These are phyloP conservation scores for Misgurnus anguillicaudatus DNA, from an alignment of 2,113 vertebrate species.

Conservation along the genomic window DNA sequence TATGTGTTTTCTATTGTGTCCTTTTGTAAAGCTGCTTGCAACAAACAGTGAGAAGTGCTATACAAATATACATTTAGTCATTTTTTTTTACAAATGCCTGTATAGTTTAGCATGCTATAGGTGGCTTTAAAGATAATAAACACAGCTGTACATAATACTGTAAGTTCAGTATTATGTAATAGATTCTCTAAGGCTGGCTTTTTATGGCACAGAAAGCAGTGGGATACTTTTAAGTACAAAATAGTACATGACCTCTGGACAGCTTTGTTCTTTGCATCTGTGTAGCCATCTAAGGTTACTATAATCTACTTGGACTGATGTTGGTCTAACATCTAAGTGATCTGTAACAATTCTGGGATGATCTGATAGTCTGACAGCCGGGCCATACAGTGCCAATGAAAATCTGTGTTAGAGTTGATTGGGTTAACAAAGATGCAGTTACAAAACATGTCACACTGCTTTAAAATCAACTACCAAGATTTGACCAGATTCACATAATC, in stretches of 20 bases:
- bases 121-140: too few relatives aligned
- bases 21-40: too few relatives aligned
- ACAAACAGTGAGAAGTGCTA: too few relatives aligned
- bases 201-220: not conserved
- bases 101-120: too few relatives aligned
- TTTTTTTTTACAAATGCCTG: too few relatives aligned
- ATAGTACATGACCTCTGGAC: conserved; percentile 8
- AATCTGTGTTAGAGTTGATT: not conserved
- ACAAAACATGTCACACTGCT: conserved; percentile 6
- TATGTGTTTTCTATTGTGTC: too few relatives aligned
- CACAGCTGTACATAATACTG: not conserved
- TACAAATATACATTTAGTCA: too few relatives aligned
- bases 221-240: not conserved
- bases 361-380: not conserved
- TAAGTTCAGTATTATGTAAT: conserved; percentile 18
- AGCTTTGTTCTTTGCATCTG: not conserved
- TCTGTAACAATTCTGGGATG: not conserved
- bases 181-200: not conserved
- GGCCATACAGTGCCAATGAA: not conserved
- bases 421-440: not conserved
- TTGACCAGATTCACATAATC: not conserved
- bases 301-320: conserved; percentile 22
- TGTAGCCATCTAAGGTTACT: not conserved
- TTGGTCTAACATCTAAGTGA: conserved; percentile 13
- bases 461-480: not conserved